These are phyloP conservation scores for Bruchidius siliquastri DNA, from an alignment of 2,888 invertebrate genomes.

Conservation along the genomic window DNA sequence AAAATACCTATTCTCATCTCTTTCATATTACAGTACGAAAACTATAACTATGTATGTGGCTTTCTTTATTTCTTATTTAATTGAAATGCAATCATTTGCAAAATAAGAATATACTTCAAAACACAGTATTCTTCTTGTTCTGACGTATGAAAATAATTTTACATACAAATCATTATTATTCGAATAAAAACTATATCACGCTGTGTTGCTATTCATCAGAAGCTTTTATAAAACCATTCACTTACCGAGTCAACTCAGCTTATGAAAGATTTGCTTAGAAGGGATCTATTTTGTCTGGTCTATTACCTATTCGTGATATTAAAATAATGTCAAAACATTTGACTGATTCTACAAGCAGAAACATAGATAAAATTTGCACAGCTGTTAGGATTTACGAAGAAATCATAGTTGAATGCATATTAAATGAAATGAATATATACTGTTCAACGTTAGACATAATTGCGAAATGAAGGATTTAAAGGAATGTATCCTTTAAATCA, in stretches of 20 bases:
- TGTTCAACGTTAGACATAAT: background rate
- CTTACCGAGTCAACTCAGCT: background rate
- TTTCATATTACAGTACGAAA: no score
- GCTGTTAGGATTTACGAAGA: conserved; percentile 23
- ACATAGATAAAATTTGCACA: conserved; percentile 41
- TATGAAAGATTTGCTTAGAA: background rate
- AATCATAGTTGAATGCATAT: background rate
- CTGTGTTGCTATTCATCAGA: no score
- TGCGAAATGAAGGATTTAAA: background rate
- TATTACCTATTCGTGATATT: conserved; percentile 41
- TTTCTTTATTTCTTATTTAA: no score
- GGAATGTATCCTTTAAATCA: background rate
- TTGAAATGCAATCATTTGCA: no score
- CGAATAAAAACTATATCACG: no score
- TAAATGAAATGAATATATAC: background rate
- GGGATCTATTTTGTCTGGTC: conserved; percentile 9
- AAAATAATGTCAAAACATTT: conserved; percentile 40
- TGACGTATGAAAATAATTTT: no score
- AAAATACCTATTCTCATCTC: no score
- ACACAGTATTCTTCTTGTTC: no score
- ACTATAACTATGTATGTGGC: no score
- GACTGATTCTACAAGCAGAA: conserved; percentile 40
- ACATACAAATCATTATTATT: no score
- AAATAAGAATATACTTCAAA: no score
- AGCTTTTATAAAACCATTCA: no score